These are phyloP conservation scores for Barnardius zonarius DNA, from an alignment of 2,113 vertebrate genomes.

Conservation along the genomic window DNA sequence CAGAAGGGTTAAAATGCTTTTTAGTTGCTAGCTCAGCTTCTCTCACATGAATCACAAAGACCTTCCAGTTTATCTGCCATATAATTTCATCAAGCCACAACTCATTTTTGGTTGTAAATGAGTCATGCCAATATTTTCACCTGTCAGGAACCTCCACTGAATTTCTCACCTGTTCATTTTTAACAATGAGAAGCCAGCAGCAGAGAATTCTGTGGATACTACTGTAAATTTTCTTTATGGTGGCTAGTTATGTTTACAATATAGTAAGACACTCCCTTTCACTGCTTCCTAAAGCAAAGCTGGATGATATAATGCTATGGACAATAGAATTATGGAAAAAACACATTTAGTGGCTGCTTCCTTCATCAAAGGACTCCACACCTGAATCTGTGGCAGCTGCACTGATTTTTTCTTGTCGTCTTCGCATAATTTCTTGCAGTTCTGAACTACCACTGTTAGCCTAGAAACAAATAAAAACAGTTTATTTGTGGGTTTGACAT, in stretches of 20 bases:
- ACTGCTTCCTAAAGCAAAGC: conserved; percentile 79
- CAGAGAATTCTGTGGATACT: conserved; percentile 6
- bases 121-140: not conserved
- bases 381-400: conserved; percentile 90
- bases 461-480: conserved; percentile 63
- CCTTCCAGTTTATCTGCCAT: not conserved
- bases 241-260: not conserved
- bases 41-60: not conserved
- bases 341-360: conserved; percentile 82
- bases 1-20: not conserved
- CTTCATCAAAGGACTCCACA: conserved; percentile 95
- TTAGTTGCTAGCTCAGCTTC: conserved; percentile 25
- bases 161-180: not conserved
- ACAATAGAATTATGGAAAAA: not conserved
- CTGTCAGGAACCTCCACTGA: not conserved
- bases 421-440: conserved; percentile 94
- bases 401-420: conserved; percentile 91
- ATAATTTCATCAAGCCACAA: not conserved
- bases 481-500: not conserved
- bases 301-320: conserved; percentile 48
- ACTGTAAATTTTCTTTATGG: not conserved
- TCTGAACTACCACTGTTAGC: conserved; percentile 86
- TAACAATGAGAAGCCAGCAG: not conserved
- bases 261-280: conserved; percentile 69
- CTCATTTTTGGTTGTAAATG: not conserved